Conservation (phyloP, 92 coral and sea anemone species). For the Phenganax stokvisi region DNA sequence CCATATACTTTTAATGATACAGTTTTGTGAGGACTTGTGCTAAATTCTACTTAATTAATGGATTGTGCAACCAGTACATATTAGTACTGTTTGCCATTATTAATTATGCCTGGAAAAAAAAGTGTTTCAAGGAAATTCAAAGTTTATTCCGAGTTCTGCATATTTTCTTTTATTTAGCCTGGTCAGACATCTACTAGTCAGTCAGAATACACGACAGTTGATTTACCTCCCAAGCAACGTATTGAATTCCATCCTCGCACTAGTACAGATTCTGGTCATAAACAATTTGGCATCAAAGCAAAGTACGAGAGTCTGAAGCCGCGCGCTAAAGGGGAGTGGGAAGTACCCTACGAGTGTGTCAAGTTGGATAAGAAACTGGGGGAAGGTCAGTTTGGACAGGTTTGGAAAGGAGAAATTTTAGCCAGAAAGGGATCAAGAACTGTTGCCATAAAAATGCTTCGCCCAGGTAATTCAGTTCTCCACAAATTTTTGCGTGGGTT, state of each 20-base stretch:
- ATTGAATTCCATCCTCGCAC: conserved; percentile 29
- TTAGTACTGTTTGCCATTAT: too few species aligned
- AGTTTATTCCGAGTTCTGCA: neutral
- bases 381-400: conserved; percentile 85
- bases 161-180: conserved; percentile 4
- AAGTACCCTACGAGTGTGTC: conserved; percentile 72
- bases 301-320: conserved; percentile 23
- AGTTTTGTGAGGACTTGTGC: too few species aligned
- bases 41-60: too few species aligned
- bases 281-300: conserved; percentile 17
- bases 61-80: too few species aligned
- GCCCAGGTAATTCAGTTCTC: conserved; percentile 34
- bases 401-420: conserved; percentile 65
- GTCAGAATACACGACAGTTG: conserved; percentile 4
- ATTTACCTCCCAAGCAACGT: conserved; percentile 2
- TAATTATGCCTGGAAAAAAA: too few species aligned
- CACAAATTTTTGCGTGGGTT: conserved; percentile 18
- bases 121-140: too few species aligned
- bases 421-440: conserved; percentile 51
- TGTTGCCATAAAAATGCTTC: conserved; percentile 92
- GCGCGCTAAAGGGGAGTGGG: conserved; percentile 54
- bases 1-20: too few species aligned
- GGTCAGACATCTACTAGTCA: conserved; percentile 1
- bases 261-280: conserved; percentile 17
- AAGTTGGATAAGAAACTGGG: conserved; percentile 61